Evolutionary conservation across 1,140 invertebrate species (phyloP), one percentile per base, ranked within the genome.

Genomic region (Helicoverpa zea): DNA sequence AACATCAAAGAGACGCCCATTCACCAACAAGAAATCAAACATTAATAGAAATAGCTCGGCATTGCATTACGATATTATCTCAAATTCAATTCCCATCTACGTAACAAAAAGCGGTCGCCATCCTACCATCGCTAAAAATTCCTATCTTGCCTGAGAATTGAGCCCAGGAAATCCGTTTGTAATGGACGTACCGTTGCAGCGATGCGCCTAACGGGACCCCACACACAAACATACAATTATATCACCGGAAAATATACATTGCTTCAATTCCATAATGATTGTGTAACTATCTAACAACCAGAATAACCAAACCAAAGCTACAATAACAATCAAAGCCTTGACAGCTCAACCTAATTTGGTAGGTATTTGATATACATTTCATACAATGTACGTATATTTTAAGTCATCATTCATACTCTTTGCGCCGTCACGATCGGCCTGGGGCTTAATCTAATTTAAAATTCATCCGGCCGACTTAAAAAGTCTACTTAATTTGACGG

Each of bases 401-500:
- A 86, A 92, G 91, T 90, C 92, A 93, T 93, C 90, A 88, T 88
- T 93, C 92, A 93, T 93, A 90, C 87, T 90, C 88, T 91, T 91
- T 91, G 92, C 91, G 89, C 83, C 86, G 88, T 92, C 92, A 93
- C 91, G 92, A 92, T 83, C 85, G 77, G 91, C 91, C 88, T 83
- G 83, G 78, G 88, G 91, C 91, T 88, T 92, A 91, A 89, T 91
- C 91, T 86, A 92, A 93, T 93, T 93, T 93, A 90, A 90, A 92
- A 92, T 91, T 89, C 84, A 92, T 86, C 89, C 91, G 85, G 83
- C 87, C 84, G 89, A 84, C 86, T 92, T 86, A 86, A 88, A 90
- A 90, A 88, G 88, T 87, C 81, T 84, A 81, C 86, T 85, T 89
- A 89, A 88, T 90, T 89, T 85, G 79, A 84, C 49, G 72, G 59